phyloP scores from a whole-genome alignment of 2,797 vertebrate genomes.

The Champsocephalus gunnari region DNA sequence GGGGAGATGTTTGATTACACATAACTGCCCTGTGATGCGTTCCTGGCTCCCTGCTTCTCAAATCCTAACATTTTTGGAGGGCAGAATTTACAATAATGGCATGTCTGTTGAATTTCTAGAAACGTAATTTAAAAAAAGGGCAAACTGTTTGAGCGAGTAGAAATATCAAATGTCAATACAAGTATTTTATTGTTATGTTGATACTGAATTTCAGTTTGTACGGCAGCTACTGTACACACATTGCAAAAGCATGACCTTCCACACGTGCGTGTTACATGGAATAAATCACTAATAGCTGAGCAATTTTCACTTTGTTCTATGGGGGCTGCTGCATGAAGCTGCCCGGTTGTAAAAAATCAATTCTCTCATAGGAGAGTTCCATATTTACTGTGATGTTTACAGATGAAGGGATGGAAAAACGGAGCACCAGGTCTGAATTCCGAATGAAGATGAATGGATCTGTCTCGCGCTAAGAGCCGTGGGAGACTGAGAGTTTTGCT shows the following conservation, averaged over 20 bases:
- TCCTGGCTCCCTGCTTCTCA: not conserved
- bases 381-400: slow-evolving; percentile 71
- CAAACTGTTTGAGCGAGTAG: not conserved
- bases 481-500: slow-evolving; percentile 39
- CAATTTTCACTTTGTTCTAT: slow-evolving; percentile 40
- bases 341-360: slow-evolving; percentile 68
- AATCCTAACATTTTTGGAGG: not conserved
- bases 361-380: slow-evolving; percentile 38
- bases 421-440: slow-evolving; percentile 49
- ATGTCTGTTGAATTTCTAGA: not conserved
- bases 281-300: slow-evolving; percentile 53
- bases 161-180: slow-evolving; percentile 16
- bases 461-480: slow-evolving; percentile 39
- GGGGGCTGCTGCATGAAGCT: slow-evolving; percentile 41
- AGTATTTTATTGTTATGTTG: not conserved
- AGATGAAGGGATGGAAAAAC: slow-evolving; percentile 62
- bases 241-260: slow-evolving; percentile 11
- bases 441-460: slow-evolving; percentile 70
- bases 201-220: not conserved
- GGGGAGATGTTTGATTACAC: slow-evolving; percentile 6
- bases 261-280: slow-evolving; percentile 18
- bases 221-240: not conserved
- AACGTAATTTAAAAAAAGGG: not conserved
- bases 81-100: slow-evolving; percentile 3
- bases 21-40: not conserved